phyloP scores from a whole-genome alignment of 2,888 invertebrate genomes.

The Yponomeuta evonymella region DNA sequence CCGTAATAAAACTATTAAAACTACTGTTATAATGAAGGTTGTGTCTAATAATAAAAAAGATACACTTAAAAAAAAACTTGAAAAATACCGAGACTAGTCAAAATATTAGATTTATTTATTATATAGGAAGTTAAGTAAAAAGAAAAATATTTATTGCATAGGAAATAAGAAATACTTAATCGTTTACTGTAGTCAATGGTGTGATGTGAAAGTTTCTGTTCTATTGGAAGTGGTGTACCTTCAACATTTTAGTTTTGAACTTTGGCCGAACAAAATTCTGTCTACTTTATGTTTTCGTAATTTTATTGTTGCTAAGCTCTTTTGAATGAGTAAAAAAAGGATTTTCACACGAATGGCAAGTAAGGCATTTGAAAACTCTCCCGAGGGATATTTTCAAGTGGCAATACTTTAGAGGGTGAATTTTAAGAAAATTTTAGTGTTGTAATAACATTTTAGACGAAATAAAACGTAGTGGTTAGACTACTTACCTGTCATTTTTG shows the following conservation, averaged over 20 bases:
- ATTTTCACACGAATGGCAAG: background rate
- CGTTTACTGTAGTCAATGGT: slow-evolving; percentile 59
- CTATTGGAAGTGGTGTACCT: slow-evolving; percentile 5
- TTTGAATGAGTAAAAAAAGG: slow-evolving; percentile 13
- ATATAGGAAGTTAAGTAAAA: slow-evolving; percentile 54
- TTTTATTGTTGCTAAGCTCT: background rate
- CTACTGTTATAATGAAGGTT: slow-evolving; percentile 68
- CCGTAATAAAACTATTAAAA: slow-evolving; percentile 39
- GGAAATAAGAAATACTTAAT: slow-evolving; percentile 59
- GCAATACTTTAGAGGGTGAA: background rate
- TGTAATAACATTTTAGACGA: slow-evolving; percentile 13
- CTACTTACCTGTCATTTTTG: slow-evolving; percentile 54
- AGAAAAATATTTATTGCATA: slow-evolving; percentile 74
- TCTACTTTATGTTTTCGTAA: background rate
- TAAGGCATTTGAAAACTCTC: slow-evolving; percentile 1
- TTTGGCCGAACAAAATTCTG: background rate
- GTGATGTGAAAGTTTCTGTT: slow-evolving; percentile 11
- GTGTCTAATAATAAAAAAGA: slow-evolving; percentile 68
- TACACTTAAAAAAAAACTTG: slow-evolving; percentile 52
- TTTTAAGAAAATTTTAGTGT: slow-evolving; percentile 16
- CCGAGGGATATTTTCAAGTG: background rate
- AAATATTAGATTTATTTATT: slow-evolving; percentile 70
- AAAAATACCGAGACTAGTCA: slow-evolving; percentile 54
- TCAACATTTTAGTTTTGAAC: slow-evolving; percentile 4
- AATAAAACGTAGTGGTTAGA: slow-evolving; percentile 13